These are phyloP conservation scores for Agriopis leucophaearia DNA, from an alignment of 2,888 invertebrate genomes.

Conservation along the genomic window DNA sequence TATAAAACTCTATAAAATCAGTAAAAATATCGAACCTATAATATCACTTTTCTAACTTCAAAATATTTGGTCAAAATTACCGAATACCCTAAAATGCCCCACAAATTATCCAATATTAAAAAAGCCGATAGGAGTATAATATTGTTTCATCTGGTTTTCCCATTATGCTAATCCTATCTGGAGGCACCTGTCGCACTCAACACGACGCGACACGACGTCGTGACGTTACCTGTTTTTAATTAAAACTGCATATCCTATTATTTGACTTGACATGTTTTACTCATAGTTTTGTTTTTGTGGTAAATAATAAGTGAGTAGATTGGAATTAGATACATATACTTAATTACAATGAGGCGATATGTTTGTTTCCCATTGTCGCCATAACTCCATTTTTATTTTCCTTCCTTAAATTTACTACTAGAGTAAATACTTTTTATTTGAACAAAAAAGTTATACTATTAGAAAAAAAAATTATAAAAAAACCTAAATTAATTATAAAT, in stretches of 20 bases:
- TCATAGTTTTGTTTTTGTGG: conserved; percentile 7
- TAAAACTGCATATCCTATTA: conserved; percentile 36
- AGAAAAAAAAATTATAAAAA: too few species aligned
- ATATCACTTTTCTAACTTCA: background rate
- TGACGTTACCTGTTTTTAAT: conserved; percentile 34
- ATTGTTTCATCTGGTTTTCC: conserved; percentile 38
- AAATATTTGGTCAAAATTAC: conserved; percentile 6
- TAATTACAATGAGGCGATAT: too few species aligned
- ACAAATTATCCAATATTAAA: conserved; percentile 36
- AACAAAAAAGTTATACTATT: too few species aligned
- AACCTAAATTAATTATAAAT: too few species aligned
- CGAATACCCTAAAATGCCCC: conserved; percentile 7
- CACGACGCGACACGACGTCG: conserved; percentile 6
- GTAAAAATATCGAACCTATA: background rate
- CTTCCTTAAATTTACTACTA: too few species aligned
- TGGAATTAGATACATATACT: background rate
- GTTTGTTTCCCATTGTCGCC: too few species aligned
- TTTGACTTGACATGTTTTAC: conserved; percentile 20
- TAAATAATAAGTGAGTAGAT: conserved; percentile 5
- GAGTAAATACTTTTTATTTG: too few species aligned
- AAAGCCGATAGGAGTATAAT: conserved; percentile 39
- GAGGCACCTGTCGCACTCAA: conserved; percentile 42
- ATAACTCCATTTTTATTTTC: too few species aligned
- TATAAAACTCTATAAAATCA: too few species aligned
- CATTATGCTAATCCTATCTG: conserved; percentile 46